phyloP scores from a whole-genome alignment of 2,113 vertebrate genomes.

The Xenopus laevis region DNA sequence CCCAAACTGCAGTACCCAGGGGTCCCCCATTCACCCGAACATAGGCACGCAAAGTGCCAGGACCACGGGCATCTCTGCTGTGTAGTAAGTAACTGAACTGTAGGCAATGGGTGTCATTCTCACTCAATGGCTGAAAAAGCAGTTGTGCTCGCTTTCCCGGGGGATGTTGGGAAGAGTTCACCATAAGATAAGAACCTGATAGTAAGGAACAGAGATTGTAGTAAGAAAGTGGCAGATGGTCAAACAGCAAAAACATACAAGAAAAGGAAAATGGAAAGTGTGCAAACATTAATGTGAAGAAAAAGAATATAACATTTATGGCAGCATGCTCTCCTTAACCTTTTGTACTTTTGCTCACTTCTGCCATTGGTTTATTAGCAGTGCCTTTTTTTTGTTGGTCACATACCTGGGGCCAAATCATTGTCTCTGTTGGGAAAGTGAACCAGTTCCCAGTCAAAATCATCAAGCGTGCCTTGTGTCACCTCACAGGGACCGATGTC shows the following conservation, averaged over 20 bases:
- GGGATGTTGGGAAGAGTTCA: conserved; percentile 89
- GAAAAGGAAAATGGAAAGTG: neutral
- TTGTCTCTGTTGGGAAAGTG: conserved; percentile 68
- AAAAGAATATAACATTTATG: neutral
- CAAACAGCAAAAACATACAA: too few relatives aligned
- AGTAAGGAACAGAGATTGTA: neutral
- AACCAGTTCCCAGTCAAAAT: conserved; percentile 90
- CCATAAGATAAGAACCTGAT: conserved; percentile 91
- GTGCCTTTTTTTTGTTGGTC: too few relatives aligned
- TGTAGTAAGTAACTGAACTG: conserved; percentile 98
- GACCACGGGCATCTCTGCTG: conserved; percentile 87
- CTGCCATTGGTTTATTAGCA: too few relatives aligned
- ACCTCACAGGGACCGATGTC: conserved; percentile 86
- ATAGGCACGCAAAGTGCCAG: conserved; percentile 79
- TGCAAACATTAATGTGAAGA: too few relatives aligned
- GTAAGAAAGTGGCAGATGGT: neutral
- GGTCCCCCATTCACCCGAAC: conserved; percentile 86
- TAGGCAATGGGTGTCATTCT: conserved; percentile 96
- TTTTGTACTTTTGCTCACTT: too few relatives aligned
- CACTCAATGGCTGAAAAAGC: conserved; percentile 85
- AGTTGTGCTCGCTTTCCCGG: conserved; percentile 84
- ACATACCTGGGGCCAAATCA: conserved; percentile 86
- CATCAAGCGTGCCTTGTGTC: conserved; percentile 86
- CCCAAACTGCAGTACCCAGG: conserved; percentile 86
- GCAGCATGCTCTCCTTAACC: too few relatives aligned